Base-by-base conservation (phyloP, 2,113 vertebrate species). In the Gasterosteus aculeatus region DNA sequence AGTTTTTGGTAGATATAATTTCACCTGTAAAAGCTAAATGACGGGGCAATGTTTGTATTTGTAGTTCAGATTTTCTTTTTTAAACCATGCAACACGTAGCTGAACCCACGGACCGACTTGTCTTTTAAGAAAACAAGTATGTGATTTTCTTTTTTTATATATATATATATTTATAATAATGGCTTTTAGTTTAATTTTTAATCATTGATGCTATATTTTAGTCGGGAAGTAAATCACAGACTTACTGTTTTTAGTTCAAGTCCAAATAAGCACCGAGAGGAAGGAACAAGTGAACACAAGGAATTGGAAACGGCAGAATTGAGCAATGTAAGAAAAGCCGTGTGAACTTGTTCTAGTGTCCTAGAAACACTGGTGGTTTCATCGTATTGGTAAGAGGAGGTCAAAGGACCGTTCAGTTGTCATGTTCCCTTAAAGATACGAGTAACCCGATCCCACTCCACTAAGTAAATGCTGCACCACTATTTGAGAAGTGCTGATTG, bases 401-500 rank as follows among this genome's bases (percentile, higher is more conserved):
- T 60, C 15, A 11, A 5, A 67, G 12, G 51, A 29, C 49, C 64
- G 18, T 63, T 26, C 10, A 58, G 47, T n/a, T 69, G 56, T 18
- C 15, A 47, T 18, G 29, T 62, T 18, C 22, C 31, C n/a, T 75
- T 49, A 44, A 65, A 54, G 6, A n/a, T 51, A 2, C 41, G n/a
- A 54, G 49, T 3, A 5, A 75, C 19, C 12, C 5, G 38, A 2
- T 39, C 26, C 5, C 3, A 58, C n/a, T 64, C 14, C 11, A 2
- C 31, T 59, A 10, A 54, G 38, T 51, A 44, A 42, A 51, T 26
- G 2, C 16, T 68, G 70, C 69, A 63, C 65, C 78, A 54, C 47
- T 47, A 72, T 49, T 26, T 42, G n/a, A 41, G 31, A 78, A 62
- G 61, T 69, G 44, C 67, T 81, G 83, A 76, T 75, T 78, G 81